phyloP scores from a whole-genome alignment of 2,888 invertebrate species.

The Tridacna crocea region DNA sequence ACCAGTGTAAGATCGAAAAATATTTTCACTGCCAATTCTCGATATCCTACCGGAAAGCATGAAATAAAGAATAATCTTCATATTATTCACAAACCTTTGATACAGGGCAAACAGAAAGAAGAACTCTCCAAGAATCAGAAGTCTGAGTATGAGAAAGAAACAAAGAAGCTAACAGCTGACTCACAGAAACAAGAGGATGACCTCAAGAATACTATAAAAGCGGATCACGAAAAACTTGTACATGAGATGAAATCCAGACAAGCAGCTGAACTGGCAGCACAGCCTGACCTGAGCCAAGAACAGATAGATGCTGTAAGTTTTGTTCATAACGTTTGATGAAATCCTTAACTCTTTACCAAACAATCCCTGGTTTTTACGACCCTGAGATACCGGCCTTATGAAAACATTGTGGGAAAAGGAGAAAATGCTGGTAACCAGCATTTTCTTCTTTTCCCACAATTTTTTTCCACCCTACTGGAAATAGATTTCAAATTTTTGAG shows the following conservation, averaged over 20 bases:
- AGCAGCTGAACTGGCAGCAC: conserved; percentile 79
- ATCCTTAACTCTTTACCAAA: too few species aligned
- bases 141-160: conserved; percentile 71
- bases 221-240: conserved; percentile 74
- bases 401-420: too few species aligned
- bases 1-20: too few species aligned
- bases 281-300: conserved; percentile 78
- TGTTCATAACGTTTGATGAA: background rate
- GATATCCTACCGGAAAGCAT: too few species aligned
- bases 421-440: too few species aligned
- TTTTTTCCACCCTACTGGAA: too few species aligned
- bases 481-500: too few species aligned
- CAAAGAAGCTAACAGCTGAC: conserved; percentile 72
- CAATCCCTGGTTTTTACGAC: too few species aligned
- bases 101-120: conserved; percentile 75
- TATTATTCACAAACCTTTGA: background rate
- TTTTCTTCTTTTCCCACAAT: too few species aligned
- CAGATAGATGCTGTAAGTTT: conserved; percentile 69
- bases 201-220: conserved; percentile 66
- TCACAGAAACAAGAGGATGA: conserved; percentile 70
- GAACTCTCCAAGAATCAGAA: conserved; percentile 76
- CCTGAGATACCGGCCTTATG: too few species aligned
- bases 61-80: too few species aligned
- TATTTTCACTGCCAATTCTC: too few species aligned
- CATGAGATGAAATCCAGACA: conserved; percentile 79